phyloP scores from a whole-genome alignment of 2,888 invertebrate species.

The Ochropleura plecta region DNA sequence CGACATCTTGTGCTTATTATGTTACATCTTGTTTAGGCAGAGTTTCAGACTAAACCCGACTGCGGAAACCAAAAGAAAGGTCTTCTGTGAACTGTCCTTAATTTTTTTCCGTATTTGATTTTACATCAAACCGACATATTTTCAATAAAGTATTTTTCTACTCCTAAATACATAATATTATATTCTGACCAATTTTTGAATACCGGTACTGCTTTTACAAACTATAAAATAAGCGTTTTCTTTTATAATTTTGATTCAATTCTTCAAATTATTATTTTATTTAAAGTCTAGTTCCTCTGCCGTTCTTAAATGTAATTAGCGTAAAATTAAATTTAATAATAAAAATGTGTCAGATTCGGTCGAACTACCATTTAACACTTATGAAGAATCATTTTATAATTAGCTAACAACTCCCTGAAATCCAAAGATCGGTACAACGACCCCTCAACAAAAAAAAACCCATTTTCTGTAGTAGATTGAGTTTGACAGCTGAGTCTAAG shows the following conservation, averaged over 20 bases:
- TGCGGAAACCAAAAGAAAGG: not conserved
- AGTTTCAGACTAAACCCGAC: not conserved
- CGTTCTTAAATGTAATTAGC: conserved; percentile 41
- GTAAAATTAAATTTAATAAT: conserved; percentile 26
- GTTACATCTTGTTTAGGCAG: conserved; percentile 13
- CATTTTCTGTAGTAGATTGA: too few relatives aligned
- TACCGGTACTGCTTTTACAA: not conserved
- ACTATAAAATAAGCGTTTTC: not conserved
- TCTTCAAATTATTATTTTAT: not conserved
- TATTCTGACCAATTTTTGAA: conserved; percentile 40
- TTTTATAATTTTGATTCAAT: not conserved
- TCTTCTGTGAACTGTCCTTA: not conserved
- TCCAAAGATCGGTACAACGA: not conserved
- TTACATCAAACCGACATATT: not conserved
- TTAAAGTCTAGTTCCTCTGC: conserved; percentile 20
- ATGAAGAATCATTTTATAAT: conserved; percentile 31
- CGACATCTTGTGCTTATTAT: too few relatives aligned
- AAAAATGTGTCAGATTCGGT: conserved; percentile 14
- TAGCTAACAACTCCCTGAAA: not conserved
- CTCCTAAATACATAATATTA: conserved; percentile 17
- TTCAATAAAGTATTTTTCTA: conserved; percentile 41
- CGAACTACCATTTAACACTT: conserved; percentile 31
- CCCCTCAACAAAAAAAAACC: too few relatives aligned
- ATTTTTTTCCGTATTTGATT: not conserved
- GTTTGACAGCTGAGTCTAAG: too few relatives aligned